Base-by-base conservation (phyloP, 1,140 invertebrate genomes). In the Nebria ingens region DNA sequence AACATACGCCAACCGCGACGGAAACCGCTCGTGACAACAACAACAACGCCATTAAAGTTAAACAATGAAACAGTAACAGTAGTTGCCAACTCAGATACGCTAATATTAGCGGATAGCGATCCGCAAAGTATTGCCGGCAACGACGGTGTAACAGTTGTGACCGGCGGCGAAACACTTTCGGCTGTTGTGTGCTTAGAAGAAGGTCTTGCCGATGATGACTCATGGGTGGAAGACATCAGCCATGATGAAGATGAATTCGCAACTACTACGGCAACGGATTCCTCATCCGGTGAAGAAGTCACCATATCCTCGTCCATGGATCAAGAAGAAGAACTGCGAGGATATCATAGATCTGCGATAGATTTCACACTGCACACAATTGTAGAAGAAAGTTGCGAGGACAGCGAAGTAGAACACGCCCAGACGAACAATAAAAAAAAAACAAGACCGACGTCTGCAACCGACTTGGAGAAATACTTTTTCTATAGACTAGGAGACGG, bases 341-440 rank as follows among this genome's bases (percentile, higher is more conserved):
- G 87, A 2, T 91, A 90, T 63, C 84, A 88, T 64, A 74, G 86
- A 15, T 80, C 86, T 21, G 81, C 84, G 1, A 86, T 92, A 59
- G 90, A 93, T 69, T 92, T 93, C 60, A 93, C 90, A 0, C 72
- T 96, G 51, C 91, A 94, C 62, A 96, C 92, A 0, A 96, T 96
- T 60, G 83, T 93, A 0, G 92, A 96, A 73, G 92, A 95, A 69
- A 92, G 89, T 57, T 93, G 91, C 66, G 91, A 94, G 70, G 91
- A 95, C 68, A 93, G 84, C 67, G 87, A 88, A 70, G 81, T 83
- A 45, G 87, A 87, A 64, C 77, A 76, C 38, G 76, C 70, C 55
- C 72, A 72, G n/a, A 76, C 65, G 23, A 73, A 72, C 1, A 66
- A 62, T 21, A 75, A 76, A 62, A 81, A 80, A 59, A n/a, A n/a